A percentile compares a stretch with the other conserved stretches of the same genome.
Evolutionary conservation across 2,797 vertebrate species (phyloP).

Genomic region (Sphenodon punctatus): DNA sequence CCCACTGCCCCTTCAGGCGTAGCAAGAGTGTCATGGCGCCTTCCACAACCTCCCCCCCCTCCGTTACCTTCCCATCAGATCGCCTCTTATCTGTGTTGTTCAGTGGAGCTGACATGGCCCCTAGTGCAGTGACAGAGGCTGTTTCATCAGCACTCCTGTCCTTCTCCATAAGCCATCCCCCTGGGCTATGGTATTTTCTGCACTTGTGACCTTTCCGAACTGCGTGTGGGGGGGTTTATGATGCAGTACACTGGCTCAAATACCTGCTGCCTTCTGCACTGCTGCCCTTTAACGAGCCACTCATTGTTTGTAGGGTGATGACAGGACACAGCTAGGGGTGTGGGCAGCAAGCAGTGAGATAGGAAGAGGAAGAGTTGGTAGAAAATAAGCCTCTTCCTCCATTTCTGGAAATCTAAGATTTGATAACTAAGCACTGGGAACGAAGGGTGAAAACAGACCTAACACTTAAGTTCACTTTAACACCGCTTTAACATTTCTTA

Average conservation of each 20-base stretch:
- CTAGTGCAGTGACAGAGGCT: not conserved
- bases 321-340: too few species aligned
- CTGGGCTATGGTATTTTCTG: not conserved
- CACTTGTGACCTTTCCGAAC: constrained; percentile 1
- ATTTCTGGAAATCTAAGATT: not conserved
- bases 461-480: too few species aligned
- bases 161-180: not conserved
- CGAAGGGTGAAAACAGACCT: too few species aligned
- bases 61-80: not conserved
- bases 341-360: not conserved
- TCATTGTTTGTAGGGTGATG: not conserved
- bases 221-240: not conserved
- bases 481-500: too few species aligned
- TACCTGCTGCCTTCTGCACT: not conserved
- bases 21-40: not conserved
- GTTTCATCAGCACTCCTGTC: not conserved
- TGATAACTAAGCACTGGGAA: not conserved
- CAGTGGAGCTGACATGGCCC: not conserved
- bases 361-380: not conserved
- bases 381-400: not conserved
- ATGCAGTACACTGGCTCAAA: not conserved
- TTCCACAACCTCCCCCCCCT: not conserved
- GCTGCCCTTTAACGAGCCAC: not conserved
- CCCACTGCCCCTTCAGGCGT: not conserved
- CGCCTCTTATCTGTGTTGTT: not conserved